Evolutionary conservation across 2,797 vertebrate species (phyloP).

Genomic region (Manis pentadactyla): DNA sequence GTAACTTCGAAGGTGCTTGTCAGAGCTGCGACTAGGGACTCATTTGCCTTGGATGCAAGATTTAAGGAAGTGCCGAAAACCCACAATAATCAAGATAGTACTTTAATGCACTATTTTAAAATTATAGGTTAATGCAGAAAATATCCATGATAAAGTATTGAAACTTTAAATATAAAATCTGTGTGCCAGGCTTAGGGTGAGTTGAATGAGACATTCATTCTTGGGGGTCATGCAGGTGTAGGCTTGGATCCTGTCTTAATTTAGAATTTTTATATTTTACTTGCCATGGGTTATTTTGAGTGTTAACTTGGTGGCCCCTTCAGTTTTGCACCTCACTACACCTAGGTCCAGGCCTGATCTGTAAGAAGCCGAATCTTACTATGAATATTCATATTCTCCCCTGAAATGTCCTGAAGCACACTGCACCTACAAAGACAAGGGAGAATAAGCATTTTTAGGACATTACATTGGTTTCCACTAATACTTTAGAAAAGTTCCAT

Average conservation of each 20-base stretch:
- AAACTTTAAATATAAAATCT: not conserved
- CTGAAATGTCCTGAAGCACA: slow-evolving; percentile 18
- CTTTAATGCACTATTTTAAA: not conserved
- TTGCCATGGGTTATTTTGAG: not conserved
- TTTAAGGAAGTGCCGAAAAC: not conserved
- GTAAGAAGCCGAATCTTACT: not conserved
- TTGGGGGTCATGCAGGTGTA: not conserved
- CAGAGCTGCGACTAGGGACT: not conserved
- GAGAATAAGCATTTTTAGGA: not conserved
- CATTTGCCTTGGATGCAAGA: not conserved
- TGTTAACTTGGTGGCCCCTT: slow-evolving; percentile 33
- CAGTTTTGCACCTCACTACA: not conserved
- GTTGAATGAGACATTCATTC: not conserved
- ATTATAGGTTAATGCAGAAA: not conserved
- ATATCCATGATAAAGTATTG: not conserved
- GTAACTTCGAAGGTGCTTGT: not conserved
- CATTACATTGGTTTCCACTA: slow-evolving; percentile 21
- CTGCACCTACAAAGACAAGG: not conserved
- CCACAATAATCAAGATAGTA: not conserved
- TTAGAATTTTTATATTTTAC: slow-evolving; percentile 11
- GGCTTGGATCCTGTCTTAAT: not conserved
- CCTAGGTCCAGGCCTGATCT: not conserved
- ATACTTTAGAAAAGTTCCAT: slow-evolving; percentile 12
- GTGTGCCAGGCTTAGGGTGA: not conserved
- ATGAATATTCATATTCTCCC: not conserved